phyloP scores from a whole-genome alignment of 1,140 invertebrate species.

The Drosophila parabipectinata region DNA sequence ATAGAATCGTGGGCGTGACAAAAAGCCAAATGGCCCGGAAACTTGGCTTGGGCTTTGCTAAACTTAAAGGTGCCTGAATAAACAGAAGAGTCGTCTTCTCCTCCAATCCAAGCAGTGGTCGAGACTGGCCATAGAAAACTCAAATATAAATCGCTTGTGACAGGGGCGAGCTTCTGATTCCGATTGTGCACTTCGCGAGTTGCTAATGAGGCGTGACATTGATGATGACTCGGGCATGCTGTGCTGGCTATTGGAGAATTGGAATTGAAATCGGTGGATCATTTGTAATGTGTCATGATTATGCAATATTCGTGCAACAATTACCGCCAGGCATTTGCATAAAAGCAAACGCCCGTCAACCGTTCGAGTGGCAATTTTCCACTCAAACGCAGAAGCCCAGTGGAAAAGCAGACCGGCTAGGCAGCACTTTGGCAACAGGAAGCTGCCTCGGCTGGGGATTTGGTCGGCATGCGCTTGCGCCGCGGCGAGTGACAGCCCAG shows the following conservation, averaged over 20 bases:
- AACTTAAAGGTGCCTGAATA: not conserved
- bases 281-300: constrained; percentile 76
- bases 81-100: not conserved
- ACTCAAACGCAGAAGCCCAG: constrained; percentile 36
- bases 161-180: constrained; percentile 35
- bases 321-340: constrained; percentile 75
- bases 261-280: constrained; percentile 43
- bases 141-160: constrained; percentile 30
- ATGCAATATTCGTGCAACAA: constrained; percentile 79
- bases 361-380: constrained; percentile 71
- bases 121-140: not conserved
- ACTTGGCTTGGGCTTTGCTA: not conserved
- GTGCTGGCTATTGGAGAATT: not conserved
- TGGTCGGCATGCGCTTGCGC: constrained; percentile 57
- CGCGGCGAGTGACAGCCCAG: constrained; percentile 59
- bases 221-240: constrained; percentile 53
- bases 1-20: constrained; percentile 45
- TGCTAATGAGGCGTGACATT: constrained; percentile 70
- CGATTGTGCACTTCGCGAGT: constrained; percentile 27
- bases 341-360: constrained; percentile 56
- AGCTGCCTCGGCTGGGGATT: constrained; percentile 34
- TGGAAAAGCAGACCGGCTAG: constrained; percentile 33
- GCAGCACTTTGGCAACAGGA: constrained; percentile 48
- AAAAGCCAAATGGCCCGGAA: constrained; percentile 65
- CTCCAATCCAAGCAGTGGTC: not conserved